These are phyloP conservation scores for Spermophilus dauricus DNA, from an alignment of 2,113 vertebrate genomes.

Conservation along the genomic window DNA sequence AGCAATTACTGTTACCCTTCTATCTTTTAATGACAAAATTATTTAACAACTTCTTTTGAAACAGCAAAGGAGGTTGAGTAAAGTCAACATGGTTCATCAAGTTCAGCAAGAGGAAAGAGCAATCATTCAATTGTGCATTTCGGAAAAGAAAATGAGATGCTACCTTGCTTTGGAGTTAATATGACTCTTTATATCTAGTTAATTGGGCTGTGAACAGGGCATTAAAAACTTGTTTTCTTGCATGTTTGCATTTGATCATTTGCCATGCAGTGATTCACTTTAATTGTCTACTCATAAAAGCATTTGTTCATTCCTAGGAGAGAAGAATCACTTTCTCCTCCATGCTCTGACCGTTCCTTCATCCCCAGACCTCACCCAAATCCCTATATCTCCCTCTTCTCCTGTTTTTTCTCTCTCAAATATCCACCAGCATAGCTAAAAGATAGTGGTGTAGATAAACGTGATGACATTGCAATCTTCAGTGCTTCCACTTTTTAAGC, in stretches of 20 bases:
- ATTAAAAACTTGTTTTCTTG: not conserved
- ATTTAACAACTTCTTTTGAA: conserved; percentile 52
- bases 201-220: not conserved
- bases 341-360: not conserved
- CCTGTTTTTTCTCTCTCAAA: not conserved
- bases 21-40: conserved; percentile 62
- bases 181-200: not conserved
- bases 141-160: not conserved
- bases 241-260: conserved; percentile 27
- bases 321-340: not conserved
- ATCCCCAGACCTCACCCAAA: not conserved
- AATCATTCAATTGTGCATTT: not conserved
- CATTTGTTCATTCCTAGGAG: not conserved
- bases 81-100: not conserved
- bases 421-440: not conserved
- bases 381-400: not conserved
- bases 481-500: not conserved
- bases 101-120: not conserved
- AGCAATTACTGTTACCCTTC: conserved; percentile 1
- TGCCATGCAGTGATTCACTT: not conserved
- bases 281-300: conserved; percentile 22
- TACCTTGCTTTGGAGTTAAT: not conserved
- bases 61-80: conserved; percentile 4
- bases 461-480: not conserved
- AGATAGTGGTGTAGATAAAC: no score